Evolutionary conservation across 2,113 vertebrate genomes (phyloP).

Genomic region (Percina caprodes): DNA sequence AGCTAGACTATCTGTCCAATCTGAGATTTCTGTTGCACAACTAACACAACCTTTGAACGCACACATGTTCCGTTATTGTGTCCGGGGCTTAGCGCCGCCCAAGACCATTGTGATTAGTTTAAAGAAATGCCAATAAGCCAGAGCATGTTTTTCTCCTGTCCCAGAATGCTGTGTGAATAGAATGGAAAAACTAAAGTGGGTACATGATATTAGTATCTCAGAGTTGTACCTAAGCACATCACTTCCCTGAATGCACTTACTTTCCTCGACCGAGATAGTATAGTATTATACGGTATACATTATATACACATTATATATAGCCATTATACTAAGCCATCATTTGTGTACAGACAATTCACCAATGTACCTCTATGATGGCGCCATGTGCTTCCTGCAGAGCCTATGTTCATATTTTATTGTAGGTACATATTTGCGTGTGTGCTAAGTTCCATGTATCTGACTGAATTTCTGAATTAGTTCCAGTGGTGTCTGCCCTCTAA

Average conservation of each 20-base stretch:
- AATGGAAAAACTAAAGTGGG: background rate
- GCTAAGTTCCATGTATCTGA: conserved; percentile 26
- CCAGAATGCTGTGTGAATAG: no score
- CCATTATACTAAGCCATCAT: background rate
- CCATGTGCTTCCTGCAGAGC: conserved; percentile 4
- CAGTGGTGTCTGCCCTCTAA: conserved; percentile 47
- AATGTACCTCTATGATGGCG: background rate
- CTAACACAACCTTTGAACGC: no score
- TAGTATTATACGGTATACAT: conserved; percentile 3
- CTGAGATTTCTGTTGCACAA: no score
- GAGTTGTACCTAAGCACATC: background rate
- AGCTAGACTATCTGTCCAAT: no score
- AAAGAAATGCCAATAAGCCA: no score
- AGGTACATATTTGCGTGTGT: conserved; percentile 28
- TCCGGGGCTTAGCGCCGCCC: no score
- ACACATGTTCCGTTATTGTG: no score
- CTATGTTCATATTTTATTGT: conserved; percentile 3
- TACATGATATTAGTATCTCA: background rate
- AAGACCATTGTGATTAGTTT: no score
- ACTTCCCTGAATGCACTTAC: background rate
- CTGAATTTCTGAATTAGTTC: conserved; percentile 43
- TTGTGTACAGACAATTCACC: conserved; percentile 12
- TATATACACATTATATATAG: background rate
- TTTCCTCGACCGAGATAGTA: background rate
- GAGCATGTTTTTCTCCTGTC: no score